A percentile compares a stretch with the other conserved stretches of the same genome.
Evolutionary conservation across 2,888 invertebrate genomes (phyloP).

Genomic region (Chironomus riparius): DNA sequence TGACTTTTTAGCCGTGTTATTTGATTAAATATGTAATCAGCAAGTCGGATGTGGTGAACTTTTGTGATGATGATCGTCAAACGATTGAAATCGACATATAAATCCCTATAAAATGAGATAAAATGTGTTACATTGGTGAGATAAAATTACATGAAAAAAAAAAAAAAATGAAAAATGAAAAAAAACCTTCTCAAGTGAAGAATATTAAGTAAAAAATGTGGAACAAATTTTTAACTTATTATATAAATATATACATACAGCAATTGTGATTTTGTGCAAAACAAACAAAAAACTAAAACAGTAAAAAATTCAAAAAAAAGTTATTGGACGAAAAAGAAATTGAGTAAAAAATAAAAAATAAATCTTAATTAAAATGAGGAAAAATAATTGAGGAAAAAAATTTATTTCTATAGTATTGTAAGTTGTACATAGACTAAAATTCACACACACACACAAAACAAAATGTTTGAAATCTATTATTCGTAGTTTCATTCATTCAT

Average conservation of each 20-base stretch:
- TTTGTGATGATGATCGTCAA: background rate
- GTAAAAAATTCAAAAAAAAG: background rate
- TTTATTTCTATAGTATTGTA: slow-evolving; percentile 5
- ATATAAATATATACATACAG: background rate
- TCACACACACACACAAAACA: background rate
- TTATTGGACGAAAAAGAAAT: background rate
- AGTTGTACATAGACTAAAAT: background rate
- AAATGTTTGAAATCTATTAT: background rate
- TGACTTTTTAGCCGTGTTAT: slow-evolving; percentile 64
- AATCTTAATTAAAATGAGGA: too few relatives aligned
- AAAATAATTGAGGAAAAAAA: background rate
- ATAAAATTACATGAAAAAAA: background rate
- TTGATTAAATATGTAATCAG: slow-evolving; percentile 47
- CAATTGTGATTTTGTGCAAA: slow-evolving; percentile 28
- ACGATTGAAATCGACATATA: background rate
- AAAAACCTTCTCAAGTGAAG: background rate
- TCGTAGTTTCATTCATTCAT: too few relatives aligned
- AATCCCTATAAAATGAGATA: background rate
- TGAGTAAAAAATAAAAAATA: too few relatives aligned
- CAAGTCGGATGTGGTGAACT: background rate
- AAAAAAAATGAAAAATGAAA: too few relatives aligned
- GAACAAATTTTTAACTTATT: slow-evolving; percentile 8
- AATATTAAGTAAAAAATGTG: background rate
- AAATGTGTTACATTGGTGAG: too few relatives aligned
- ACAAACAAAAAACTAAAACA: slow-evolving; percentile 14